Evolutionary conservation across 2,888 invertebrate genomes (phyloP).

Genomic region (Cremastinae sp.): DNA sequence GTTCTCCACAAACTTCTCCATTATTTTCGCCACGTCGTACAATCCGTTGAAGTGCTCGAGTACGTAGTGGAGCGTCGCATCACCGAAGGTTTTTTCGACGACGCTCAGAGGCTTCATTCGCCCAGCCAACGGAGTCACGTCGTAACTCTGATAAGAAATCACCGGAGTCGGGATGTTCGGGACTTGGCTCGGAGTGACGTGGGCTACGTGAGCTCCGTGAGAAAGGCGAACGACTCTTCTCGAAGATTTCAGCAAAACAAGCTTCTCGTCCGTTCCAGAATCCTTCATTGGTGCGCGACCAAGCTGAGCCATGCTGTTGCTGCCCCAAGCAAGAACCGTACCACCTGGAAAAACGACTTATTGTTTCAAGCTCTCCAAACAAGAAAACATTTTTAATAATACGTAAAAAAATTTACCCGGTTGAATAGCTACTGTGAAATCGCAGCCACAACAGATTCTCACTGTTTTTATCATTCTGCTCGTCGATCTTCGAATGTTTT

Average conservation of each 20-base stretch:
- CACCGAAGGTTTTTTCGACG: slow-evolving; percentile 75
- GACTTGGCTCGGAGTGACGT: slow-evolving; percentile 79
- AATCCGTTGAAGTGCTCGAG: slow-evolving; percentile 79
- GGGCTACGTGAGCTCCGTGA: slow-evolving; percentile 75
- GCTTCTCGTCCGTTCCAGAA: slow-evolving; percentile 81
- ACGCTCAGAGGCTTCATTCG: slow-evolving; percentile 72
- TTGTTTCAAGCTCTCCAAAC: not conserved
- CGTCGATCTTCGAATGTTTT: slow-evolving; percentile 62
- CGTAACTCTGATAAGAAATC: slow-evolving; percentile 78
- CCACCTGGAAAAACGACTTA: slow-evolving; percentile 78
- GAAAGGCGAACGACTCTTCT: slow-evolving; percentile 88
- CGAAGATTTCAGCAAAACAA: slow-evolving; percentile 87
- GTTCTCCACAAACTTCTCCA: slow-evolving; percentile 79
- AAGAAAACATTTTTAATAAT: not conserved
- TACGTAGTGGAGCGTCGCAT: slow-evolving; percentile 79
- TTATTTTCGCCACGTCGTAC: slow-evolving; percentile 76
- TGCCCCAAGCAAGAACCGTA: slow-evolving; percentile 89
- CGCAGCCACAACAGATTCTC: slow-evolving; percentile 87
- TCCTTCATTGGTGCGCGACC: slow-evolving; percentile 83
- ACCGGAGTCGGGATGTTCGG: slow-evolving; percentile 78
- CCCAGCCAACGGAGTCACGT: slow-evolving; percentile 74
- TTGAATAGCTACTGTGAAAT: slow-evolving; percentile 87
- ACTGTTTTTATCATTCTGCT: slow-evolving; percentile 75
- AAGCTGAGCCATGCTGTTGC: slow-evolving; percentile 85
- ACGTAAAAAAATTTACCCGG: slow-evolving; percentile 68